Evolutionary conservation across 2,888 invertebrate genomes (phyloP), one percentile per base, ranked within the genome.

Genomic region (Cheilosia urbana): DNA sequence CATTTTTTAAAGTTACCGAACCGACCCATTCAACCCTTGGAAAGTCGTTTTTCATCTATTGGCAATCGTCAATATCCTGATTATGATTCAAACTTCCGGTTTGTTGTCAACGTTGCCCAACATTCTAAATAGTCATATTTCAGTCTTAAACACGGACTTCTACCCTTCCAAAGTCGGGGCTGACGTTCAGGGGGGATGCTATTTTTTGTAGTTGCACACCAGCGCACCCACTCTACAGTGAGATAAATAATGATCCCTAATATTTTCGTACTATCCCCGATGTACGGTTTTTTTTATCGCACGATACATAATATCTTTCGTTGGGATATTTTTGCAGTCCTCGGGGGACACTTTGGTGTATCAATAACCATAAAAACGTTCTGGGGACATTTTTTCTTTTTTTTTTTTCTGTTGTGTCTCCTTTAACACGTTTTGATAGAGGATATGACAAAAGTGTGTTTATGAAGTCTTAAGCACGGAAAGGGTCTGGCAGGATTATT

Each of bases 71-170:
- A 84, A 84, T 84, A 69, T 69, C 47, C 58, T 65, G 73, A 75
- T 71, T 79, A 79, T 79, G 79, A 71, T 75, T 84, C 49, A 75
- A 79, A 75, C 69, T 71, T 79, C 69, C 62, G 79, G 69, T 79
- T 19, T 45, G 45, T 57, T 69, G 68, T 75, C 51, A 21, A 45
- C 55, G 27, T 21, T 40, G 51, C 27, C 24, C 6, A 55, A 15
- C 21, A 6, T 24, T 42, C 9, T 4, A 73, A 68, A 79, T 49
- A 47, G 49, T 75, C 63, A 51, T 75, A 42, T 69, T 84, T 75
- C 15, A 62, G 53, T 73, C 53, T 62, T 24, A 24, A 68, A 30
- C 51, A 60, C 27, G 27, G 27, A 17, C n/a, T 40, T 34, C 3
- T 13, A 30, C 19, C 30, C 17, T 63, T 45, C 49, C 9, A 40